phyloP scores from a whole-genome alignment of 2,888 invertebrate species.

The Phymatocera aterrima region DNA sequence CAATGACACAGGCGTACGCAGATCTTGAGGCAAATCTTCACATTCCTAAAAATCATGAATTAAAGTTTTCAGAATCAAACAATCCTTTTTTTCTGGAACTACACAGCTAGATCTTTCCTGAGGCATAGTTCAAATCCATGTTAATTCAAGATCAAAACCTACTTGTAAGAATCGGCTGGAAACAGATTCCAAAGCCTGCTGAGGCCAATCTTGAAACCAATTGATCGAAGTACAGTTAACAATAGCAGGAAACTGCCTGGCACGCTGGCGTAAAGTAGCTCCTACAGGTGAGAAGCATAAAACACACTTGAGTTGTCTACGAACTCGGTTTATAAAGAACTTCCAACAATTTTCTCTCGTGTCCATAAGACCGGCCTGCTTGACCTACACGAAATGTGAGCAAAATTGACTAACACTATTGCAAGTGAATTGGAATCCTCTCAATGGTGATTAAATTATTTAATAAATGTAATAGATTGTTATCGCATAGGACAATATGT shows the following conservation, averaged over 20 bases:
- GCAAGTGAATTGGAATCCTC: not conserved
- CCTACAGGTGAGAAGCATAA: slow-evolving; percentile 97
- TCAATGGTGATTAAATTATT: not conserved
- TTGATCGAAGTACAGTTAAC: slow-evolving; percentile 95
- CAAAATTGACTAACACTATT: not conserved
- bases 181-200: slow-evolving; percentile 92
- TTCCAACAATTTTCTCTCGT: slow-evolving; percentile 96
- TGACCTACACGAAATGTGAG: slow-evolving; percentile 77
- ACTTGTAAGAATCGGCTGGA: slow-evolving; percentile 89
- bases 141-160: slow-evolving; percentile 56
- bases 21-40: slow-evolving; percentile 71
- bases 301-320: slow-evolving; percentile 86
- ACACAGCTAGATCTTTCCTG: not conserved
- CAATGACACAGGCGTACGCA: slow-evolving; percentile 79
- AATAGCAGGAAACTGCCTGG: slow-evolving; percentile 95
- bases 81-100: not conserved
- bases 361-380: slow-evolving; percentile 88
- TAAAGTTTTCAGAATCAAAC: not conserved
- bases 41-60: slow-evolving; percentile 76
- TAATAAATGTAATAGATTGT: slow-evolving; percentile 18
- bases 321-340: slow-evolving; percentile 94
- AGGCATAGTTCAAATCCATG: not conserved
- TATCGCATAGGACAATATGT: no score
- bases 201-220: slow-evolving; percentile 99
- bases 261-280: slow-evolving; percentile 88